A percentile compares a stretch with the other conserved stretches of the same genome.
Evolutionary conservation across 2,797 vertebrate genomes (phyloP).

Genomic region (Aplochiton taeniatus): DNA sequence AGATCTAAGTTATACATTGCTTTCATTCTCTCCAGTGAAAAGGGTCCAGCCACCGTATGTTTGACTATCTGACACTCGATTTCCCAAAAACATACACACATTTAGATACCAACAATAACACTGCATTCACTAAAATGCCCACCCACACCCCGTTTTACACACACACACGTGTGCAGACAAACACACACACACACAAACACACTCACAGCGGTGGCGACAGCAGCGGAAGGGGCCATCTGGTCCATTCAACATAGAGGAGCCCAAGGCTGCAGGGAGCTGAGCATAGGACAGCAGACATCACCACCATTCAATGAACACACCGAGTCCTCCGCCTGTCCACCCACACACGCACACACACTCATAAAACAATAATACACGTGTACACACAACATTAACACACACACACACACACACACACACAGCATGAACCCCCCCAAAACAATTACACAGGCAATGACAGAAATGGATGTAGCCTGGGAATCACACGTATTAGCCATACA

Average conservation of each 20-base stretch:
- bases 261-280: conserved; percentile 47
- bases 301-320: conserved; percentile 72
- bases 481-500: background rate
- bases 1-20: too few relatives aligned
- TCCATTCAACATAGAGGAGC: conserved; percentile 60
- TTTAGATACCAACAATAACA: background rate
- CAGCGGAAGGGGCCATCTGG: conserved; percentile 61
- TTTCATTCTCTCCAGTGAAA: too few relatives aligned
- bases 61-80: too few relatives aligned
- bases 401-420: conserved; percentile 25
- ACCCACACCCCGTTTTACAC: background rate
- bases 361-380: background rate
- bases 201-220: conserved; percentile 28
- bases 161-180: conserved; percentile 4
- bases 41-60: too few relatives aligned
- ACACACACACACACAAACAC: conserved; percentile 17
- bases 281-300: conserved; percentile 66
- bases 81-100: conserved; percentile 17
- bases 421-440: background rate
- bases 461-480: too few relatives aligned
- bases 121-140: background rate
- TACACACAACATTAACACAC: conserved; percentile 26
- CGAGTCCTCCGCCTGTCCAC: conserved; percentile 42
- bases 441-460: conserved; percentile 1
- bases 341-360: conserved; percentile 38